Percentiles rank a stretch among this genome's conserved stretches.
These are phyloP conservation scores for Oppia nitens DNA, from an alignment of 1,140 invertebrate genomes.

Conservation along the genomic window DNA sequence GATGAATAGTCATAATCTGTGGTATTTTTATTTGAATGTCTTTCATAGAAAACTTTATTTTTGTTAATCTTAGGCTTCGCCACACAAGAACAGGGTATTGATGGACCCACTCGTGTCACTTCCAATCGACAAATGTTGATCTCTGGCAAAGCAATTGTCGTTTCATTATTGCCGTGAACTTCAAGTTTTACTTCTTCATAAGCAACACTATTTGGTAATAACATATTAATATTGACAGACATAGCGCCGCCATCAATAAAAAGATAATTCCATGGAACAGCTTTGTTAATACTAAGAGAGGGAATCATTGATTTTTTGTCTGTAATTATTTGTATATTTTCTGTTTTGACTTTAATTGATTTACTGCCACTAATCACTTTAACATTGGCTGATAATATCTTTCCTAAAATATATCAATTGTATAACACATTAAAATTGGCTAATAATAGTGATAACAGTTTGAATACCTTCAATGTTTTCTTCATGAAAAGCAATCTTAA, in stretches of 20 bases:
- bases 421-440: too few relatives aligned
- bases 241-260: constrained; percentile 20
- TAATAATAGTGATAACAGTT: too few relatives aligned
- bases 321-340: background rate
- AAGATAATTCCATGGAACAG: constrained; percentile 18
- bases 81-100: constrained; percentile 20
- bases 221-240: constrained; percentile 18
- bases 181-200: constrained; percentile 19
- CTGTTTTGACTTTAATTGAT: constrained; percentile 7
- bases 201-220: constrained; percentile 12
- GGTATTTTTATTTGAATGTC: constrained; percentile 2
- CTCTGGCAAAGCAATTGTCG: constrained; percentile 15
- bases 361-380: constrained; percentile 5
- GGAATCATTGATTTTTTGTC: background rate
- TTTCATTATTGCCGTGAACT: constrained; percentile 15
- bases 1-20: background rate
- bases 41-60: constrained; percentile 17
- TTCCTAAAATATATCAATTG: background rate
- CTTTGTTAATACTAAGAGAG: background rate
- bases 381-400: background rate
- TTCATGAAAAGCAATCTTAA: constrained; percentile 15
- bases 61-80: constrained; percentile 18
- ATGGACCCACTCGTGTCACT: constrained; percentile 16
- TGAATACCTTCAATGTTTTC: constrained; percentile 17
- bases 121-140: constrained; percentile 19